phyloP scores from a whole-genome alignment of 2,888 invertebrate species.

The Drosophila pegasa region DNA sequence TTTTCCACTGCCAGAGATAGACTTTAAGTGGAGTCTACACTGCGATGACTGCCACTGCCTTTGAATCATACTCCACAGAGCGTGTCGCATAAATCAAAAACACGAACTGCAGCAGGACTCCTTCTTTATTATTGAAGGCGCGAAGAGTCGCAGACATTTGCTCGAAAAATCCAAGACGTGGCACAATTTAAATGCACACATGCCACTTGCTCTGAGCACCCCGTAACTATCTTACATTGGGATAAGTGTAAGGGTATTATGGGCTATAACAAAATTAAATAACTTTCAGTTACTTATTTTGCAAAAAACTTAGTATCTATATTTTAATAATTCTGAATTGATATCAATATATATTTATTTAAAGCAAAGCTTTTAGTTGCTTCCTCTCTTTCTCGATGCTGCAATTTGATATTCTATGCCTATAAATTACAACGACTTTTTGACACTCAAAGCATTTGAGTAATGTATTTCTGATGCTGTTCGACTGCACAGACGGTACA shows the following conservation, averaged over 20 bases:
- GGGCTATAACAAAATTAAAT: too few species aligned
- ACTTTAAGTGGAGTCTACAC: neutral
- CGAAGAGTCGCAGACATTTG: neutral
- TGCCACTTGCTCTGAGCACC: neutral
- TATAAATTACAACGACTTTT: too few species aligned
- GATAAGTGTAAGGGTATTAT: neutral
- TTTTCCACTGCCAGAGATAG: constrained; percentile 13
- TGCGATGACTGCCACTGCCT: constrained; percentile 3
- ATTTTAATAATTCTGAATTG: too few species aligned
- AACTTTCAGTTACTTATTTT: too few species aligned
- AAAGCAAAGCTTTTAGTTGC: too few species aligned
- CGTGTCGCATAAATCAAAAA: constrained; percentile 24
- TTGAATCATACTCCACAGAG: constrained; percentile 5
- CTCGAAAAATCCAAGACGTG: neutral
- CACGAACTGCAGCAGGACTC: constrained; percentile 6
- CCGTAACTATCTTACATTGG: too few species aligned
- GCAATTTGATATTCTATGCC: too few species aligned
- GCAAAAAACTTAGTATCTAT: too few species aligned
- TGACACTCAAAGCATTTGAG: too few species aligned
- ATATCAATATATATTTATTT: too few species aligned
- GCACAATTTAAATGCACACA: neutral
- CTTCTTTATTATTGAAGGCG: neutral
- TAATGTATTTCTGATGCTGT: constrained; percentile 22
- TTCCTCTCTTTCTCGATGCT: too few species aligned
- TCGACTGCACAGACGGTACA: neutral